Conservation (phyloP, 2,888 invertebrate species). For the Heliconius ethilla region DNA sequence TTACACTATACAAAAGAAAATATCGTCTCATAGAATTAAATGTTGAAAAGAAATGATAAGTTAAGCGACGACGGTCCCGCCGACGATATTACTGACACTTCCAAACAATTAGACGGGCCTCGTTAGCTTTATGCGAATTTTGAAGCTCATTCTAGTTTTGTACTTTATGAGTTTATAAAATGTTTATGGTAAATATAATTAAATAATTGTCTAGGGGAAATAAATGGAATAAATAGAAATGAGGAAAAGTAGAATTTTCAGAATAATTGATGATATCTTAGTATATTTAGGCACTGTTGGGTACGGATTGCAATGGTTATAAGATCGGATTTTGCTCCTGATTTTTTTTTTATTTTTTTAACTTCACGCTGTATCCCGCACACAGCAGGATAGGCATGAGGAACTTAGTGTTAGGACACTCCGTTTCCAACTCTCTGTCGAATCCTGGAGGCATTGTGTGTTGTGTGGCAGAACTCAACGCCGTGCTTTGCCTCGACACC, state of each 20-base stretch:
- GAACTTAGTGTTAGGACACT: no score
- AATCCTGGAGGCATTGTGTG: no score
- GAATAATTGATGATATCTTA: neutral
- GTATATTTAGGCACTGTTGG: no score
- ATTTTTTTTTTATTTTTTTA: no score
- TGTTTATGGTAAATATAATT: constrained; percentile 33
- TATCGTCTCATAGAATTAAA: constrained; percentile 76
- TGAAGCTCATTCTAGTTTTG: constrained; percentile 56
- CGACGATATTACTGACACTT: constrained; percentile 65
- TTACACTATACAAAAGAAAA: constrained; percentile 57
- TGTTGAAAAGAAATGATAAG: constrained; percentile 68
- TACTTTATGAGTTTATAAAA: constrained; percentile 64
- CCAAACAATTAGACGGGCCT: constrained; percentile 77
- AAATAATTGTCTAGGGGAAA: neutral
- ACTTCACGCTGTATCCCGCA: no score
- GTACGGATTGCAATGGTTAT: no score
- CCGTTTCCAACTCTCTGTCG: no score
- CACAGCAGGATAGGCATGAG: no score
- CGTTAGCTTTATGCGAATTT: constrained; percentile 71
- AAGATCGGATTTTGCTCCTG: no score
- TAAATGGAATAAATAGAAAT: neutral
- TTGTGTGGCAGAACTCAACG: no score
- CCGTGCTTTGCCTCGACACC: no score
- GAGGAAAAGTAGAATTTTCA: neutral
- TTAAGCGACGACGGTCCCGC: constrained; percentile 53